Percentiles rank a stretch among this genome's conserved stretches.
Evolutionary conservation across 2,797 vertebrate species (phyloP).

Genomic region (Cirrhinus molitorella): DNA sequence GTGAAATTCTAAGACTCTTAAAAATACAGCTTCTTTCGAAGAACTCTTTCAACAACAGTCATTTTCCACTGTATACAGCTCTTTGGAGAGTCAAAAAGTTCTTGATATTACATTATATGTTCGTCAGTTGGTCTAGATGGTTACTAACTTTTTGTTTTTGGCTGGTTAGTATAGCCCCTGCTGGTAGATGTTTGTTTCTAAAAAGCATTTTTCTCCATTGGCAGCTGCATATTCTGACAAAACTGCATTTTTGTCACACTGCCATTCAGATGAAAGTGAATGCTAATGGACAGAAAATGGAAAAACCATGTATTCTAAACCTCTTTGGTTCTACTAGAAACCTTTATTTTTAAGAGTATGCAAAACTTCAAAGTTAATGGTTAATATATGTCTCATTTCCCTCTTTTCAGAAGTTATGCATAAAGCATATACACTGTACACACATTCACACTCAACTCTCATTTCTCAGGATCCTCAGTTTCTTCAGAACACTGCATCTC

Average conservation of each 20-base stretch:
- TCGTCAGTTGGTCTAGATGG: background rate
- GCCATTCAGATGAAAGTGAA: background rate
- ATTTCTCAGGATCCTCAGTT: constrained; percentile 16
- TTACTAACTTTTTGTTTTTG: background rate
- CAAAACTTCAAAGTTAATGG: background rate
- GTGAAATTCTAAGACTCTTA: background rate
- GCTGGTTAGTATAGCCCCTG: background rate
- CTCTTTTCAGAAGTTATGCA: background rate
- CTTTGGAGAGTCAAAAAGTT: background rate
- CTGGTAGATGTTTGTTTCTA: background rate
- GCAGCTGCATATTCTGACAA: background rate
- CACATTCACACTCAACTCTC: constrained; percentile 21
- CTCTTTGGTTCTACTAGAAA: background rate
- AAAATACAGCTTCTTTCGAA: constrained; percentile 21
- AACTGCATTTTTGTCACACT: background rate
- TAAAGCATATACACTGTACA: background rate
- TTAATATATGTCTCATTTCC: background rate
- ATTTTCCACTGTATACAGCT: constrained; percentile 4
- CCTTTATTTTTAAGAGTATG: constrained; percentile 1
- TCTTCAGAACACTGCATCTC: constrained; percentile 38
- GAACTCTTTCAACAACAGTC: background rate
- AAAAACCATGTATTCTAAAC: background rate
- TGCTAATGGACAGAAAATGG: background rate
- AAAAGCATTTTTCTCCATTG: background rate
- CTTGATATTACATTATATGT: background rate